Percentiles rank a stretch among this genome's conserved stretches.
These are phyloP conservation scores for Cacoxenus indagator DNA, from an alignment of 2,888 invertebrate genomes.

Conservation along the genomic window DNA sequence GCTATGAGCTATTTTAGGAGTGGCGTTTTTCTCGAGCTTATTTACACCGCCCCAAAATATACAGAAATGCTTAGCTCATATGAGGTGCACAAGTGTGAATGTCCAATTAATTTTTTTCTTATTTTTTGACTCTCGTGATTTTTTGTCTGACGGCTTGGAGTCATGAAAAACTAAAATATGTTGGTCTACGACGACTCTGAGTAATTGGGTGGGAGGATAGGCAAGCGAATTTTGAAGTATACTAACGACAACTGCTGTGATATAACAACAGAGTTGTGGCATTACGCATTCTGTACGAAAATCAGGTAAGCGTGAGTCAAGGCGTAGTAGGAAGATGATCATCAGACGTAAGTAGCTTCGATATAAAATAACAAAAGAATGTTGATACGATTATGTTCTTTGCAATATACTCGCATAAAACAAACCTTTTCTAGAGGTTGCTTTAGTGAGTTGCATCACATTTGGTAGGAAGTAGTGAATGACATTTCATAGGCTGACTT, in stretches of 20 bases:
- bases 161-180: not conserved
- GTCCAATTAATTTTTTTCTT: constrained; percentile 51
- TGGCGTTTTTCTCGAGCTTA: constrained; percentile 54
- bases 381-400: no score
- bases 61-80: not conserved
- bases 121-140: no score
- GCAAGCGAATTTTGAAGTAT: not conserved
- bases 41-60: constrained; percentile 58
- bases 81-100: constrained; percentile 59
- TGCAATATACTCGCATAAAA: no score
- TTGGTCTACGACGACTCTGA: not conserved
- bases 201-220: not conserved
- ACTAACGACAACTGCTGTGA: not conserved
- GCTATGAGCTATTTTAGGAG: constrained; percentile 64
- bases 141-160: not conserved
- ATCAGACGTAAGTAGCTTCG: no score
- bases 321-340: no score
- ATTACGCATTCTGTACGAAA: not conserved
- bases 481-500: no score
- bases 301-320: no score
- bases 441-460: no score
- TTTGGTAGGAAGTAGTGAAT: no score
- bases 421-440: no score
- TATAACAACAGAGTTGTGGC: not conserved
- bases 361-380: no score